Evolutionary conservation across 2,797 vertebrate species (phyloP).

Genomic region (Sebastes glaucus): DNA sequence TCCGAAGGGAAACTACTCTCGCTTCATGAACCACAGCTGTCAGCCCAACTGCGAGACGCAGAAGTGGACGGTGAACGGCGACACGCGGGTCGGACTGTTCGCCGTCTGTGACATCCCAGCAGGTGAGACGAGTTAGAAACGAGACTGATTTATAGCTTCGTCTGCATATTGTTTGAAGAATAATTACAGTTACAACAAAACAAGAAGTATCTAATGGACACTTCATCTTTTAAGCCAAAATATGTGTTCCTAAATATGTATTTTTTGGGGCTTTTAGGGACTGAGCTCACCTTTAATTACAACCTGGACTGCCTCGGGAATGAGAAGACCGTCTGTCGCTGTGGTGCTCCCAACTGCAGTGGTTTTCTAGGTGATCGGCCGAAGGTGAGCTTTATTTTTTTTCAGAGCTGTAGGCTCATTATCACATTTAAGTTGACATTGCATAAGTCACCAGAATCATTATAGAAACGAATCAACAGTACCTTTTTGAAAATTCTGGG

Average conservation of each 20-base stretch:
- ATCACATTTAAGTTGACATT: neutral
- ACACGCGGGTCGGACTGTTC: conserved; percentile 95
- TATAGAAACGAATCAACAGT: neutral
- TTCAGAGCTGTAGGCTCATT: neutral
- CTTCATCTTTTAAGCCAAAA: neutral
- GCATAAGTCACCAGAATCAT: rapidly evolving
- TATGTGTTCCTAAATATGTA: neutral
- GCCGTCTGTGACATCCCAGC: conserved; percentile 93
- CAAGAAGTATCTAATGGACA: too few relatives aligned
- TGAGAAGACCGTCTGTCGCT: conserved; percentile 95
- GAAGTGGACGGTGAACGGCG: conserved; percentile 98
- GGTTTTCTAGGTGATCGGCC: conserved; percentile 97
- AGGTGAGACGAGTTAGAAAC: conserved; percentile 74
- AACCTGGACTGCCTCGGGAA: conserved; percentile 98
- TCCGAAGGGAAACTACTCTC: conserved; percentile 97
- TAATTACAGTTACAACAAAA: neutral
- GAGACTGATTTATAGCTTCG: rapidly evolving
- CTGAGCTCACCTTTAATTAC: conserved; percentile 97
- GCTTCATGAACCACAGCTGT: conserved; percentile 99
- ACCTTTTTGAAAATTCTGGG: neutral
- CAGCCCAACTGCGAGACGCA: conserved; percentile 99
- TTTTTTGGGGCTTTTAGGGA: conserved; percentile 78
- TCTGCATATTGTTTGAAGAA: neutral
- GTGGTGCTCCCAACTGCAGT: conserved; percentile 96
- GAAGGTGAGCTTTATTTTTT: conserved; percentile 82